Evolutionary conservation across 2,888 invertebrate genomes (phyloP).

Genomic region (Meiosimyza decipiens): DNA sequence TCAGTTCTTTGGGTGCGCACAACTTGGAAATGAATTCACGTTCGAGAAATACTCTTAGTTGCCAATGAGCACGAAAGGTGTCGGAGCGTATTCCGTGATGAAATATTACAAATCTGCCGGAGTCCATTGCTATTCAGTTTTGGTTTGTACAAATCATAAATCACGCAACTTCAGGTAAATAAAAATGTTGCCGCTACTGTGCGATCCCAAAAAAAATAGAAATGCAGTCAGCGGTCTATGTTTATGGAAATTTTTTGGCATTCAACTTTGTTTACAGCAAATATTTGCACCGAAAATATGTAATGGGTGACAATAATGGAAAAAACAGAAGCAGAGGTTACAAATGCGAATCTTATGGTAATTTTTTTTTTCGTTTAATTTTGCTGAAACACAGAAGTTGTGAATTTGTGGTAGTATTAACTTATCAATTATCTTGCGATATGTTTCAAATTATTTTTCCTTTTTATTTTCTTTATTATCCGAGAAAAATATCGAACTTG

Average conservation of each 20-base stretch:
- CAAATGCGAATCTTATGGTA: not conserved
- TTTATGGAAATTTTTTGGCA: slow-evolving; percentile 17
- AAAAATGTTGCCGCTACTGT: slow-evolving; percentile 52
- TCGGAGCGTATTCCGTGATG: slow-evolving; percentile 24
- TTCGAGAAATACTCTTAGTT: slow-evolving; percentile 26
- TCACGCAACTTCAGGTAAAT: slow-evolving; percentile 60
- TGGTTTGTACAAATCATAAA: slow-evolving; percentile 57
- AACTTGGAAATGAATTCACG: slow-evolving; percentile 31
- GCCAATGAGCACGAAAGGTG: slow-evolving; percentile 31
- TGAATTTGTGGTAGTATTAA: too few relatives aligned
- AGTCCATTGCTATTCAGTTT: slow-evolving; percentile 28
- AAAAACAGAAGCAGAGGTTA: not conserved
- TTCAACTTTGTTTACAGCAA: slow-evolving; percentile 11
- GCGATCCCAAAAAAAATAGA: not conserved
- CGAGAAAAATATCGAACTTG: too few relatives aligned
- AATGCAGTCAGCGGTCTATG: not conserved
- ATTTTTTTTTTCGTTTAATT: too few relatives aligned
- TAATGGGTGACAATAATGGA: not conserved
- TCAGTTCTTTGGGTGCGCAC: not conserved
- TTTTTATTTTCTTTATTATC: too few relatives aligned
- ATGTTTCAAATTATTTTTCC: too few relatives aligned
- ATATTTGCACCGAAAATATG: not conserved
- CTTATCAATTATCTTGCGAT: too few relatives aligned
- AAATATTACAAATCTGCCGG: slow-evolving; percentile 27
- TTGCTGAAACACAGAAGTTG: too few relatives aligned